Base-by-base conservation (phyloP, 2,797 vertebrate genomes). In the Perodicticus potto region DNA sequence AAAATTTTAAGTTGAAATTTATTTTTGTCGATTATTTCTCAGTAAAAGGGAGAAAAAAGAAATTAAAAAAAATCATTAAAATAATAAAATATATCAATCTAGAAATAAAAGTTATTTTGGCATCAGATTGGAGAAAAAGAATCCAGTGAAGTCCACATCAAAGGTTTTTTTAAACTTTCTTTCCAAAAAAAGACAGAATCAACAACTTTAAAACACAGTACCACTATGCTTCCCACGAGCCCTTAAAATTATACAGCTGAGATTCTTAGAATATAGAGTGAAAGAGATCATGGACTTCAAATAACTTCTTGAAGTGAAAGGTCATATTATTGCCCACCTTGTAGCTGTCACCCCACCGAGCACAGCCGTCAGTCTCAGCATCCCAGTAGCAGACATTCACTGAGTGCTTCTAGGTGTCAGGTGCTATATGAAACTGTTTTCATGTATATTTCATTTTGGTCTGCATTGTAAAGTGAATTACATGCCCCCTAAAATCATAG, bases 131-230 rank as follows among this genome's bases (percentile, higher is more conserved):
- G 20, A 27, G 8, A 13, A 93, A 40, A 70, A 40, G 17, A 69
- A 59, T 14, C 55, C 20, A 23, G 17, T 2, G 14, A 67, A 76
- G 13, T 45, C 27, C 19, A 45, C 49, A 20, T 25, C 10, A 25
- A 83, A 65, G n/a, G 49, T 65, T 37, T 85, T 93, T 85, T 93
- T 59, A 32, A 49, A 93, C 12, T 67, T 40, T 32, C 43, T 76
- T 87, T 77, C 10, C n/a, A 29, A n/a, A 20, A 91, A 91, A 84
- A 73, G 23, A 45, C 14, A 37, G 16, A 25, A 80, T n/a, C 22
- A 69, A 59, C 61, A 45, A 59, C 61, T 45, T 45, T 70, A 88
- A 88, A 94, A 84, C 1, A 37, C 14, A 69, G 25, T 40, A 22
- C 37, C 25, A 77, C 16, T 40, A 43, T 37, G 49, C 63, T 89